A percentile compares a stretch with the other conserved stretches of the same genome.
These are phyloP conservation scores for Chrysomela aeneicollis DNA, from an alignment of 2,888 invertebrate species.

Conservation along the genomic window DNA sequence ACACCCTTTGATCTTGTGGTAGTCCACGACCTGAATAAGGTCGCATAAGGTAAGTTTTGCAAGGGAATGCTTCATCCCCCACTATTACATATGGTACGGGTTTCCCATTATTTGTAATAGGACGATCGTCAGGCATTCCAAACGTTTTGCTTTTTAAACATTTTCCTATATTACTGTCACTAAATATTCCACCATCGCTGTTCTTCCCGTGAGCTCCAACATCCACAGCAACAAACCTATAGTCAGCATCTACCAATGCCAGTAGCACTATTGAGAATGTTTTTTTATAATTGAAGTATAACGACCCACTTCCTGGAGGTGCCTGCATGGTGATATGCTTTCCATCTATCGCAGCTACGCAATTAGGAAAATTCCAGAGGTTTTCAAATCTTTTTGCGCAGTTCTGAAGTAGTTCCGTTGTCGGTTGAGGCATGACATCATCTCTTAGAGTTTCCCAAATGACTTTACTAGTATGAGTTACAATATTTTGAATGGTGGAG, in stretches of 20 bases:
- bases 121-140: slow-evolving; percentile 31
- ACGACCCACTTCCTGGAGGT: neutral
- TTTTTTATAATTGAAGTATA: slow-evolving; percentile 28
- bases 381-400: slow-evolving; percentile 21
- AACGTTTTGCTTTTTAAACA: slow-evolving; percentile 31
- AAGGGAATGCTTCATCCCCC: slow-evolving; percentile 45
- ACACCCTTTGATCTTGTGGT: slow-evolving; percentile 25
- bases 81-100: slow-evolving; percentile 44
- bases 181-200: slow-evolving; percentile 49
- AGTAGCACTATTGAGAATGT: no score
- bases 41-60: slow-evolving; percentile 41
- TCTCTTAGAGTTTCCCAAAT: slow-evolving; percentile 29
- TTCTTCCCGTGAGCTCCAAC: slow-evolving; percentile 48
- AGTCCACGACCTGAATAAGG: slow-evolving; percentile 38
- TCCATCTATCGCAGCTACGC: slow-evolving; percentile 34
- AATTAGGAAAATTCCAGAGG: no score
- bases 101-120: slow-evolving; percentile 25
- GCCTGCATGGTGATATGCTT: no score
- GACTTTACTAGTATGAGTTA: slow-evolving; percentile 25
- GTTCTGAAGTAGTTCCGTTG: slow-evolving; percentile 20
- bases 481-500: slow-evolving; percentile 32
- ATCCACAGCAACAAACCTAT: slow-evolving; percentile 48
- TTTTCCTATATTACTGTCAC: slow-evolving; percentile 37
- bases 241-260: slow-evolving; percentile 46
- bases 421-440: slow-evolving; percentile 28